phyloP scores from a whole-genome alignment of 2,797 vertebrate species.

The Melanogrammus aeglefinus region DNA sequence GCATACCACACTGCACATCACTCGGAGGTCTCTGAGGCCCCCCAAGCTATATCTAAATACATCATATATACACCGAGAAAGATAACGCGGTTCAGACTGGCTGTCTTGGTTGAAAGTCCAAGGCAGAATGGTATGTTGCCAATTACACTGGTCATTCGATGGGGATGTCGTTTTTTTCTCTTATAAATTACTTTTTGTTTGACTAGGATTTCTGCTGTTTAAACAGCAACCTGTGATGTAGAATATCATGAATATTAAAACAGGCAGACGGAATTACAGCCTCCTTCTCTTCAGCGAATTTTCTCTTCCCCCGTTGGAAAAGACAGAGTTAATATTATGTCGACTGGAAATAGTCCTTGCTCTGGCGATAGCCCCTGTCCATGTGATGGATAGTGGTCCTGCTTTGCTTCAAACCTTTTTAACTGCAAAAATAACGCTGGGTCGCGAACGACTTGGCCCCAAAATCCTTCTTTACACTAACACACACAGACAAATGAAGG shows the following conservation, averaged over 20 bases:
- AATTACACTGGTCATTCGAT: neutral
- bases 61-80: neutral
- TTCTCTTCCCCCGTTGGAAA: conserved; percentile 14
- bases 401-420: conserved; percentile 48
- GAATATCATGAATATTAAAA: neutral
- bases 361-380: conserved; percentile 50
- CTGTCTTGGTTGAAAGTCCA: neutral
- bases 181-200: neutral
- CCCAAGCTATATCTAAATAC: neutral
- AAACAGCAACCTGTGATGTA: neutral
- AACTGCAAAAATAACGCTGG: conserved; percentile 40
- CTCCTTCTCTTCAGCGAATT: neutral
- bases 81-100: neutral
- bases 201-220: neutral
- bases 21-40: neutral
- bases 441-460: conserved; percentile 47
- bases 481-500: conserved; percentile 28
- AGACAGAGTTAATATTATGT: conserved; percentile 28
- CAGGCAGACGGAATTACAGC: neutral
- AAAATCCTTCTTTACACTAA: conserved; percentile 20
- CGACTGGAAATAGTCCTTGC: conserved; percentile 53
- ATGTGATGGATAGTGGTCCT: conserved; percentile 60
- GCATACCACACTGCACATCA: neutral
- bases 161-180: neutral
- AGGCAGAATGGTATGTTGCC: neutral